Percentiles rank a stretch among this genome's conserved stretches.
Conservation (phyloP, 1,140 invertebrate species). For the Goniozus legneri region DNA sequence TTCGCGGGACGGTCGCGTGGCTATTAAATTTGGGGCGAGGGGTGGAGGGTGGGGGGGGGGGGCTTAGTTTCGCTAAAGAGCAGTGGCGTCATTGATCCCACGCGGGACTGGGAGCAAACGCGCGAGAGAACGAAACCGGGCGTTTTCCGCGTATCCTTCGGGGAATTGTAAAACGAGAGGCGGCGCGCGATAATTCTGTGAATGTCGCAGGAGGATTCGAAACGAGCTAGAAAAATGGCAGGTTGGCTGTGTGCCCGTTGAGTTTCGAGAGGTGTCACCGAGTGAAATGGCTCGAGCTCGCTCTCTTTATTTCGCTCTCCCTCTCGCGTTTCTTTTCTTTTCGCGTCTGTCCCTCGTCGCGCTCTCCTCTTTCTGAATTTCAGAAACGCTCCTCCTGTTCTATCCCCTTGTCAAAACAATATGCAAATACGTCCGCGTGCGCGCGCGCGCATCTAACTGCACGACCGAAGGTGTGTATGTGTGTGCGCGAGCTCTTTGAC, state of each 20-base stretch:
- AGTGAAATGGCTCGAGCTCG: conserved; percentile 17
- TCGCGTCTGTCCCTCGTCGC: too few relatives aligned
- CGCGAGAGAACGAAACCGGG: too few relatives aligned
- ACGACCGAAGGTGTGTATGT: not conserved
- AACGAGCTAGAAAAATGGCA: conserved; percentile 16
- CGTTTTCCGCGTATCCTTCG: too few relatives aligned
- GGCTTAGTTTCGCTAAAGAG: too few relatives aligned
- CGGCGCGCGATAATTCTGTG: conserved; percentile 25
- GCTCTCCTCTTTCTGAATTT: too few relatives aligned
- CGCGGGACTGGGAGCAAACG: too few relatives aligned
- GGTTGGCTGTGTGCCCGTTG: conserved; percentile 26
- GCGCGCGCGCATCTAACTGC: not conserved
- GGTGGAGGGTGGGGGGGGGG: too few relatives aligned
- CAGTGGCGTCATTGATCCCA: too few relatives aligned
- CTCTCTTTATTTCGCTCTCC: not conserved
- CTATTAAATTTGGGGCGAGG: too few relatives aligned
- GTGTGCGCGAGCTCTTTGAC: conserved; percentile 17
- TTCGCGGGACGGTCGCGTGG: too few relatives aligned
- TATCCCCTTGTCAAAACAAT: not conserved
- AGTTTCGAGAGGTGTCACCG: conserved; percentile 10
- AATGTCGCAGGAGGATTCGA: conserved; percentile 24
- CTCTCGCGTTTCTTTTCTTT: not conserved
- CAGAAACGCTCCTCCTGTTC: not conserved
- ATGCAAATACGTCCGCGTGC: not conserved
- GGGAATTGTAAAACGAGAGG: conserved; percentile 28